Percentiles rank a stretch among this genome's conserved stretches.
Conservation (phyloP, 2,113 vertebrate species). For the Anseranas semipalmata region DNA sequence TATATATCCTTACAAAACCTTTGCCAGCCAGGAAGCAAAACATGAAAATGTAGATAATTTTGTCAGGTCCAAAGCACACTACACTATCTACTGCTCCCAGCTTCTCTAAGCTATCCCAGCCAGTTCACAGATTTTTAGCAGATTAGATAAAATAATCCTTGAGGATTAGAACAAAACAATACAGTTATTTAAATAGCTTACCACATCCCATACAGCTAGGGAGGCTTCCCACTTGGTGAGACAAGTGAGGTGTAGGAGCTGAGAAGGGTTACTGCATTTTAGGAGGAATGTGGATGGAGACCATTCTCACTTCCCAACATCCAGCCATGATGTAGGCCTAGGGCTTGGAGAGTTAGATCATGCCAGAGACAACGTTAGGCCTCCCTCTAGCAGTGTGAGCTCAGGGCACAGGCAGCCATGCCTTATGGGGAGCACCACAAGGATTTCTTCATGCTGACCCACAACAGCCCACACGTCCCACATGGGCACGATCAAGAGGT, state of each 20-base stretch:
- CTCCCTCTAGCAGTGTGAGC: background rate
- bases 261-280: background rate
- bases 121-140: background rate
- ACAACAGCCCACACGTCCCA: background rate
- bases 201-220: background rate
- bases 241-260: background rate
- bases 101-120: background rate
- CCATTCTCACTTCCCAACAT: background rate
- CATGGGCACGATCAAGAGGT: background rate
- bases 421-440: background rate
- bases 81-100: background rate
- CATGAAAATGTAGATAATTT: background rate
- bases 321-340: background rate
- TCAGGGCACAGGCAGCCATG: background rate
- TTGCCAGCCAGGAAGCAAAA: background rate
- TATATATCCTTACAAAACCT: background rate
- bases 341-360: background rate
- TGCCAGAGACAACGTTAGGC: background rate
- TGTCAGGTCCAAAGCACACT: background rate
- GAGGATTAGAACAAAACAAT: background rate
- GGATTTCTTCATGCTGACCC: background rate
- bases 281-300: no score
- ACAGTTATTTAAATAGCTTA: background rate
- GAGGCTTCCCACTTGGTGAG: background rate
- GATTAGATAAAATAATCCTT: background rate